phyloP scores from a whole-genome alignment of 2,797 vertebrate genomes.

The Brachyalestes nurse region DNA sequence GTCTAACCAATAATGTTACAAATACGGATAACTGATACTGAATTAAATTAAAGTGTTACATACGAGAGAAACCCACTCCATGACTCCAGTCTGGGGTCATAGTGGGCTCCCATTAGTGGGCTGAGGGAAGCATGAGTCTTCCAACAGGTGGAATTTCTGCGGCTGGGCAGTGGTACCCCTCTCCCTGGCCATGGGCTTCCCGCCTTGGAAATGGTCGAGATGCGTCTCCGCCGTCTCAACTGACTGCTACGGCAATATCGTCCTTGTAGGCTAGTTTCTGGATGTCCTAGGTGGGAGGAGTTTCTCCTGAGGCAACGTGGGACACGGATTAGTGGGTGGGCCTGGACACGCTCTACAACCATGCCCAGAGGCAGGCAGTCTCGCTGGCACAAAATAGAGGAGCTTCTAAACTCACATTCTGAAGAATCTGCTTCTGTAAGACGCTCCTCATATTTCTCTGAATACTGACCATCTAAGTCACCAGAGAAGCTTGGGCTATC shows the following conservation, averaged over 20 bases:
- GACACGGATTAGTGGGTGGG: constrained; percentile 69
- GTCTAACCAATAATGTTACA: not conserved
- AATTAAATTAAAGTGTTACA: constrained; percentile 69
- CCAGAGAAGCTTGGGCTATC: constrained; percentile 43
- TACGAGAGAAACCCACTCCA: constrained; percentile 88
- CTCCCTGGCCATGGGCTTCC: constrained; percentile 71
- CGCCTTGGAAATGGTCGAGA: constrained; percentile 72
- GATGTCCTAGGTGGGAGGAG: constrained; percentile 76
- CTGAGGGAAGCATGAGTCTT: constrained; percentile 66
- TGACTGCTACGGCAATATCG: constrained; percentile 62
- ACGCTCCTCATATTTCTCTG: constrained; percentile 44
- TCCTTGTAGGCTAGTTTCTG: constrained; percentile 63
- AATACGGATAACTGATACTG: constrained; percentile 12
- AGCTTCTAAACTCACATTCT: constrained; percentile 51
- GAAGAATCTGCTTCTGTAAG: constrained; percentile 56
- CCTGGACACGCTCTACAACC: constrained; percentile 50
- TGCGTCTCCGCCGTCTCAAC: constrained; percentile 64
- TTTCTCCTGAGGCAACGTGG: constrained; percentile 81
- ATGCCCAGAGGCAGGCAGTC: constrained; percentile 34
- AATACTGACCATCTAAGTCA: constrained; percentile 68
- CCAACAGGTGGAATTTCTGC: constrained; percentile 68
- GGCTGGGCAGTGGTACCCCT: constrained; percentile 59
- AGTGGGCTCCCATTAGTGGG: constrained; percentile 62
- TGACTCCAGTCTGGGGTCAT: constrained; percentile 70
- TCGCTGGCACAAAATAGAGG: constrained; percentile 20